Evolutionary conservation across 2,888 invertebrate species (phyloP).

Genomic region (Tipula confusa): DNA sequence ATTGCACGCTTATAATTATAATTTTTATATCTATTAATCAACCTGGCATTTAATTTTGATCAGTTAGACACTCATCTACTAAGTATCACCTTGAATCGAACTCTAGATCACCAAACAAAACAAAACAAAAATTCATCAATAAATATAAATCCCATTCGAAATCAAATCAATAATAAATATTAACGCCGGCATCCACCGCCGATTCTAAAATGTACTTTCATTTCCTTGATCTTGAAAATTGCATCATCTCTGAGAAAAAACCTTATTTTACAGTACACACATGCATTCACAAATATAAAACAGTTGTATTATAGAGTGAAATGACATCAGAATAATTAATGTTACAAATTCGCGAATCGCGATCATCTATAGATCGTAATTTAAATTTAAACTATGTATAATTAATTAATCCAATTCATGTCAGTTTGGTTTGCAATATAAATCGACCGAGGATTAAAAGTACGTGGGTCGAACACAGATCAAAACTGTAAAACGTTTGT

Average conservation of each 20-base stretch:
- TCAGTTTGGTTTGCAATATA: too few species aligned
- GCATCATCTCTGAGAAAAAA: background rate
- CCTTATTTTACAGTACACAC: background rate
- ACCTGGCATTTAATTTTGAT: background rate
- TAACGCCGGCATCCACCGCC: background rate
- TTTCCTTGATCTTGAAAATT: conserved; percentile 25
- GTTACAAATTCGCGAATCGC: background rate
- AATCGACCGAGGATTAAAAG: too few species aligned
- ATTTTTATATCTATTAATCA: background rate
- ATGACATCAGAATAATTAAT: background rate
- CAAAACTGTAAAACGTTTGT: too few species aligned
- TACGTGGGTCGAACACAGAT: too few species aligned
- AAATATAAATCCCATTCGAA: background rate
- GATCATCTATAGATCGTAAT: background rate
- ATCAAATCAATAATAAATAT: background rate
- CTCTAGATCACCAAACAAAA: background rate
- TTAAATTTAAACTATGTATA: too few species aligned
- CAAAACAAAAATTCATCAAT: background rate
- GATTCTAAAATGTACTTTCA: background rate
- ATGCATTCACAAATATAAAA: background rate
- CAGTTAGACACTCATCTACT: background rate
- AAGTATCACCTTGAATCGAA: background rate
- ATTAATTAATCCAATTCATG: too few species aligned
- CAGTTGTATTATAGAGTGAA: background rate
- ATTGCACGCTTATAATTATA: too few species aligned